A percentile compares a stretch with the other conserved stretches of the same genome.
Evolutionary conservation across 2,797 vertebrate genomes (phyloP).

Genomic region (Dipus sagitta): DNA sequence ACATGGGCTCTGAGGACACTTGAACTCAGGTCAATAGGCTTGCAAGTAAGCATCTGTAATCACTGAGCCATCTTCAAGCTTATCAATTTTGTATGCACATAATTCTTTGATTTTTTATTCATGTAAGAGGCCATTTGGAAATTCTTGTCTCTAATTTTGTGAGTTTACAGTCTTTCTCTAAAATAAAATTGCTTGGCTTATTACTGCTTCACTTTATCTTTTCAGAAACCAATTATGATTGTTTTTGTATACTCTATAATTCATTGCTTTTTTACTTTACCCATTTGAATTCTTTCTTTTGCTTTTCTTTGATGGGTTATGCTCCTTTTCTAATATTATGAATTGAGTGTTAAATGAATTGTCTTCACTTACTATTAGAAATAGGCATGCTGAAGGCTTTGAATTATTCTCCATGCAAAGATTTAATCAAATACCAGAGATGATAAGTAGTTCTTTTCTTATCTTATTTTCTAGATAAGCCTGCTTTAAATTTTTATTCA

Average conservation of each 20-base stretch:
- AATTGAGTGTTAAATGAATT: neutral
- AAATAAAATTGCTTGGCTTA: neutral
- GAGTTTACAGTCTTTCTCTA: neutral
- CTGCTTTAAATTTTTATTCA: conserved; percentile 11
- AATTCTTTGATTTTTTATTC: neutral
- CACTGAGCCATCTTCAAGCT: neutral
- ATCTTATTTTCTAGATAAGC: neutral
- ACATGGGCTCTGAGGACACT: too few species aligned
- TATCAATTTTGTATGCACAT: neutral
- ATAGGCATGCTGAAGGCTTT: neutral
- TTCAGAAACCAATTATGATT: neutral
- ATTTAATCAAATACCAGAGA: neutral
- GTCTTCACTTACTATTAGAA: neutral
- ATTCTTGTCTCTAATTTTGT: neutral
- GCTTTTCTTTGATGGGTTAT: neutral
- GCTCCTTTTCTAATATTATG: neutral
- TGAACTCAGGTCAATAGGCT: too few species aligned
- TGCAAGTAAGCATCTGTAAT: too few species aligned
- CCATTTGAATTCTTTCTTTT: neutral
- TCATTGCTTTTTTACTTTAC: neutral
- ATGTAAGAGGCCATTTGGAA: neutral
- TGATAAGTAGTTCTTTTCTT: neutral
- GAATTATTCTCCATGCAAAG: neutral
- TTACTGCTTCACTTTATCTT: neutral
- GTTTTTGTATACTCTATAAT: neutral